Percentiles rank a stretch among this genome's conserved stretches.
These are phyloP conservation scores for Rhabdomys dilectus DNA, from an alignment of 2,113 vertebrate genomes.

Conservation along the genomic window DNA sequence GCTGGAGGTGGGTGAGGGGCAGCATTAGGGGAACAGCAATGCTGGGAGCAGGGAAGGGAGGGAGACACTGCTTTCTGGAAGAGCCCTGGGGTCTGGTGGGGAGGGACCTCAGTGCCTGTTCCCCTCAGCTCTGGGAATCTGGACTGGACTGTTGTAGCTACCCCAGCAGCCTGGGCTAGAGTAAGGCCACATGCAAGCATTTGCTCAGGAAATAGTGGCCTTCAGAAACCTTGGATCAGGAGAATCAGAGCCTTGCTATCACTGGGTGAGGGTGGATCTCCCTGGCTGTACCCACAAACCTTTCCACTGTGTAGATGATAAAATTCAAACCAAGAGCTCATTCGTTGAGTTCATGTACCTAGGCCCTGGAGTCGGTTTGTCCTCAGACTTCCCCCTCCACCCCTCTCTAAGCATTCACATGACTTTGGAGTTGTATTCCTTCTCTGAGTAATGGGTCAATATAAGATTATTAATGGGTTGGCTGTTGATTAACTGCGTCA, in stretches of 20 bases:
- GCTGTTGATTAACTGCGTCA: not conserved
- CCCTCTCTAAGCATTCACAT: not conserved
- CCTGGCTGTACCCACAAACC: not conserved
- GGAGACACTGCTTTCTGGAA: not conserved
- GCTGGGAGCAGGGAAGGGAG: not conserved
- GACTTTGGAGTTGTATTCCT: not conserved
- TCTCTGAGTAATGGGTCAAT: not conserved
- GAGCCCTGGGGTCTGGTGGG: too few species aligned
- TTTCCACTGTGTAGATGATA: not conserved
- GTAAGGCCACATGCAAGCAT: not conserved
- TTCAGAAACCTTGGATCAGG: not conserved
- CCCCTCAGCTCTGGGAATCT: not conserved
- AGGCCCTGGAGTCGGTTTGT: not conserved
- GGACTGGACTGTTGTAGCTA: not conserved
- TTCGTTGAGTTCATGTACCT: not conserved
- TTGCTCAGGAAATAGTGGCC: not conserved
- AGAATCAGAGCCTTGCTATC: not conserved
- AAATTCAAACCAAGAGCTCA: not conserved
- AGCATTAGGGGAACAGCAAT: not conserved
- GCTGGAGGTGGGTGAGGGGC: not conserved
- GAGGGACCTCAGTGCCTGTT: not conserved
- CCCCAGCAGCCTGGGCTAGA: fast-evolving
- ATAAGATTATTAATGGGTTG: not conserved
- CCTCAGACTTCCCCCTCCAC: not conserved
- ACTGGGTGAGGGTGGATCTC: too few species aligned